phyloP scores from a whole-genome alignment of 2,113 vertebrate genomes.

The Vireo altiloquus region DNA sequence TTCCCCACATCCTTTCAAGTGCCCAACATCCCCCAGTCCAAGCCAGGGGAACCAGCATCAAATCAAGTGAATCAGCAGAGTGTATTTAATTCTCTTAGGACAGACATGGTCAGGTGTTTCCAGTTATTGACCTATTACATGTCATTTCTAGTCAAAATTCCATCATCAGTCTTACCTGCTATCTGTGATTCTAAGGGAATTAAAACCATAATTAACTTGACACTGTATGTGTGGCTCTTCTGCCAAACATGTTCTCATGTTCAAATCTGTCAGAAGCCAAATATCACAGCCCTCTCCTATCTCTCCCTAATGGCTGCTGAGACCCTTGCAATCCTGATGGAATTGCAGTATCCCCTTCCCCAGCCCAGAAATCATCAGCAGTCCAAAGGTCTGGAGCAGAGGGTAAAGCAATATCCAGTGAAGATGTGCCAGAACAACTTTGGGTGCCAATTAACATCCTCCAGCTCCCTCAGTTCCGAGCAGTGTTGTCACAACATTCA shows the following conservation, averaged over 20 bases:
- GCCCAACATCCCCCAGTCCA: not conserved
- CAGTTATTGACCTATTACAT: not conserved
- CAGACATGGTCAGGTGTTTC: not conserved
- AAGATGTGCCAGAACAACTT: not conserved
- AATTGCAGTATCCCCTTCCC: not conserved
- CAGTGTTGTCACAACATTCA: not conserved
- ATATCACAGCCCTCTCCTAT: not conserved
- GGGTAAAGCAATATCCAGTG: not conserved
- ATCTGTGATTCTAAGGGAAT: not conserved
- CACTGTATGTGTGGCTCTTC: not conserved
- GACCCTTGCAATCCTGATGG: not conserved
- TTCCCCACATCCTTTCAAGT: not conserved
- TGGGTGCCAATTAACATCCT: not conserved
- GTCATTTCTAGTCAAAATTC: not conserved
- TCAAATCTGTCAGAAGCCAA: not conserved
- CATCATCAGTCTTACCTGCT: not conserved
- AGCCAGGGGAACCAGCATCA: not conserved
- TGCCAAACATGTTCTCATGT: not conserved
- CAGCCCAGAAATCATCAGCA: not conserved
- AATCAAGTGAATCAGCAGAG: not conserved
- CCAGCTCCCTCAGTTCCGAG: not conserved
- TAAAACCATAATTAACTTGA: not conserved
- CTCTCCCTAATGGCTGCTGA: not conserved
- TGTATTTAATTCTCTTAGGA: not conserved
- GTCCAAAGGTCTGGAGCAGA: not conserved